Evolutionary conservation across 2,888 invertebrate genomes (phyloP).

Genomic region (Dicycla oo): DNA sequence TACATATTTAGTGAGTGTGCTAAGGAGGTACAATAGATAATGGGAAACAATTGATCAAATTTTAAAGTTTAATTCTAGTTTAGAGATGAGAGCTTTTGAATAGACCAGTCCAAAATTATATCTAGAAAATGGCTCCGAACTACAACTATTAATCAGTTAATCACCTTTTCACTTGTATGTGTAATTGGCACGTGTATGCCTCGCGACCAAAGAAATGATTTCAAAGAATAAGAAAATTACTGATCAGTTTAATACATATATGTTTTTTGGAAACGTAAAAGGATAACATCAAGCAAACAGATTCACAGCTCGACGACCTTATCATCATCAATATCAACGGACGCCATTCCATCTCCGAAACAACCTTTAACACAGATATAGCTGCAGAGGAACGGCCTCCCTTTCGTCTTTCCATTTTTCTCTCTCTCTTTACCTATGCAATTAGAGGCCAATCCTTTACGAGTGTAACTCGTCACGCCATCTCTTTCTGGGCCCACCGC

Average conservation of each 20-base stretch:
- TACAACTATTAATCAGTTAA: conserved; percentile 7
- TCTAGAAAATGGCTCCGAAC: conserved; percentile 14
- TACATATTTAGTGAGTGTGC: too few species aligned
- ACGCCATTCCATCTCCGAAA: not conserved
- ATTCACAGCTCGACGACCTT: too few species aligned
- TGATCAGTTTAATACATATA: not conserved
- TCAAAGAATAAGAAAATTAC: not conserved
- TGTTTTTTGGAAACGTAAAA: not conserved
- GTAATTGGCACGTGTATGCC: conserved; percentile 4
- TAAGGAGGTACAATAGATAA: too few species aligned
- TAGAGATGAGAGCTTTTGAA: not conserved
- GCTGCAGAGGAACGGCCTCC: too few species aligned
- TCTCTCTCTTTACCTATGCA: too few species aligned
- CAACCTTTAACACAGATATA: not conserved
- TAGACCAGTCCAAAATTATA: not conserved
- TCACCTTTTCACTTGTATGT: conserved; percentile 2
- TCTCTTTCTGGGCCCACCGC: too few species aligned
- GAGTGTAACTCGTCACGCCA: too few species aligned
- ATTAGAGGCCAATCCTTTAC: too few species aligned
- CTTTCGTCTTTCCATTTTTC: too few species aligned
- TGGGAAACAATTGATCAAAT: too few species aligned
- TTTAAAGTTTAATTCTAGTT: not conserved
- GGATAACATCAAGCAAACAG: too few species aligned
- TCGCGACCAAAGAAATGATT: not conserved
- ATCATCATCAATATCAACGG: too few species aligned